Conservation (phyloP, 2,888 invertebrate genomes). For the Limnephilus lunatus region DNA sequence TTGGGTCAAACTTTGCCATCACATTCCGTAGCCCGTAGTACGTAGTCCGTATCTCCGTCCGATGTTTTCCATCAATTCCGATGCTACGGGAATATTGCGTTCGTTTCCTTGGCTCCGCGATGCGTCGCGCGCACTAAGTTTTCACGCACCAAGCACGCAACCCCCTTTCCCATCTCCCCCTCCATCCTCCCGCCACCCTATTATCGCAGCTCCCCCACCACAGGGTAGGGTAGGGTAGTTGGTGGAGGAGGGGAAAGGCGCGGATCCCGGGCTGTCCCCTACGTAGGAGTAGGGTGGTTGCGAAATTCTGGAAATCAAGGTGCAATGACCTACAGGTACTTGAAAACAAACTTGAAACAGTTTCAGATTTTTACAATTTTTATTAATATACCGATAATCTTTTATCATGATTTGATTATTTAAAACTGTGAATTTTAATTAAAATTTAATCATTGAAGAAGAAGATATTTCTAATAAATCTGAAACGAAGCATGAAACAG, state of each 20-base stretch:
- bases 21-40: not conserved
- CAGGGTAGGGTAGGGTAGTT: not conserved
- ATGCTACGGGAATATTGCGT: not conserved
- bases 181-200: not conserved
- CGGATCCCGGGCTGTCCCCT: conserved; percentile 56
- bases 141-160: conserved; percentile 56
- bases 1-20: conserved; percentile 4
- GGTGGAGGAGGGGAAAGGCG: conserved; percentile 7
- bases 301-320: conserved; percentile 22
- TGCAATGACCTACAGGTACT: conserved; percentile 33
- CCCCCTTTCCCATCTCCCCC: conserved; percentile 21
- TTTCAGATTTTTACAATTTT: not conserved
- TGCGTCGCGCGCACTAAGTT: conserved; percentile 42
- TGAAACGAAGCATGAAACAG: too few species aligned
- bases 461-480: too few species aligned
- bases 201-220: conserved; percentile 31
- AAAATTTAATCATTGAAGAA: too few species aligned
- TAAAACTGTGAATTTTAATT: too few species aligned
- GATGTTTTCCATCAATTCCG: not conserved
- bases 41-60: not conserved
- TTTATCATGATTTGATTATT: too few species aligned
- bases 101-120: conserved; percentile 24
- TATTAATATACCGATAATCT: too few species aligned
- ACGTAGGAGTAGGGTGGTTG: conserved; percentile 43
- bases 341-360: not conserved